A percentile compares a stretch with the other conserved stretches of the same genome.
phyloP scores from a whole-genome alignment of 2,888 invertebrate species.

The Blastobasis adustella region DNA sequence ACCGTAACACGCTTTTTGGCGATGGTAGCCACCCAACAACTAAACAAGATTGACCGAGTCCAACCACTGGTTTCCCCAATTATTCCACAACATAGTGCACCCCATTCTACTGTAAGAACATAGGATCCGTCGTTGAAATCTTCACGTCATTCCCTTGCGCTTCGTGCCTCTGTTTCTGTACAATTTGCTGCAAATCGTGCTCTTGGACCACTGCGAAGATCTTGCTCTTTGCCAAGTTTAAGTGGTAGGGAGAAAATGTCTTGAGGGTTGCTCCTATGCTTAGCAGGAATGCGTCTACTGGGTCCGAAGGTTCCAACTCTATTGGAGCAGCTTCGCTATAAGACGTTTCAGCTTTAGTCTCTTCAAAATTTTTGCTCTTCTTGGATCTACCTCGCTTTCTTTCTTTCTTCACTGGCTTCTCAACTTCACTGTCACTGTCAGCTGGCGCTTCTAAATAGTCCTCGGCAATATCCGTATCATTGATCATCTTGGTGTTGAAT shows the following conservation, averaged over 20 bases:
- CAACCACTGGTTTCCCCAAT: no score
- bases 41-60: no score
- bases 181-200: constrained; percentile 62
- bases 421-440: constrained; percentile 1
- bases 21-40: no score
- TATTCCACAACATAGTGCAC: not conserved
- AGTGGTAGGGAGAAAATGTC: constrained; percentile 57
- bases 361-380: constrained; percentile 23
- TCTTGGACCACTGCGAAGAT: constrained; percentile 65
- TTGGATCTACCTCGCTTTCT: constrained; percentile 15
- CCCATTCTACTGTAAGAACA: constrained; percentile 23
- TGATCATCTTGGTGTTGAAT: constrained; percentile 26
- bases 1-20: no score
- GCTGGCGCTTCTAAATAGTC: not conserved
- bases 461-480: not conserved
- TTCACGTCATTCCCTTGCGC: constrained; percentile 30
- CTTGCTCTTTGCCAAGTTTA: constrained; percentile 63
- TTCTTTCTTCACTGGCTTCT: constrained; percentile 17
- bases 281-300: constrained; percentile 56
- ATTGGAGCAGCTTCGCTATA: constrained; percentile 24
- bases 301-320: constrained; percentile 47
- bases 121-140: constrained; percentile 24
- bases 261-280: constrained; percentile 60
- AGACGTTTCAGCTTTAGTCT: constrained; percentile 22
- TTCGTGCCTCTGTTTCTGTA: constrained; percentile 34